Base-by-base conservation (phyloP, 2,113 vertebrate species). In the Chaenocephalus aceratus region DNA sequence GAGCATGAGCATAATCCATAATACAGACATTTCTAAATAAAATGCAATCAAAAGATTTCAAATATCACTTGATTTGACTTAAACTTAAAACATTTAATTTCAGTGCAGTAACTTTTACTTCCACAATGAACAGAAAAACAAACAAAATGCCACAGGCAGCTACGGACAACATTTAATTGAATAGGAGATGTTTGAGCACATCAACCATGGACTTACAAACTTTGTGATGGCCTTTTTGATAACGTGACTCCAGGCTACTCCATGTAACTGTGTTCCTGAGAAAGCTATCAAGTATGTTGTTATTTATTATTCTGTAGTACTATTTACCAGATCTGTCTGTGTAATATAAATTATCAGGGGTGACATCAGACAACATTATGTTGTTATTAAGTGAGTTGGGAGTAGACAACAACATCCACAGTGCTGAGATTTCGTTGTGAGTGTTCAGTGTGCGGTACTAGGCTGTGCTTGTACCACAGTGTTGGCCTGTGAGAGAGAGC, bases 401-500 rank as follows among this genome's bases (percentile, higher is more conserved):
- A 78, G 70, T 46, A 44, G 46, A 83, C 52, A 15, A 54, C 16
- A 75, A 4, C 48, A 41, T 72, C 64, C 14, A 65, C 21, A 73
- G 60, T 18, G 64, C 36, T n/a, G 54, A 72, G 63, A 63, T 57
- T 72, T 62, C 80, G 16, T 49, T 46, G 26, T 57, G 49, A 77
- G 66, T 61, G 66, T 83, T 78, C 36, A 69, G 36, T 52, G 78
- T 23, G 72, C 15, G 12, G 76, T 83, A 36, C 71, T 8, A 68
- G 63, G 75, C 84, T 61, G 84, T 58, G 60, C 69, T 62, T 44
- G 84, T 1, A 79, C 73, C 68, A 48, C 58, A 71, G 79, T 12
- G 44, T 56, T 60, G 77, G 77, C 76, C 64, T 57, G 79, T 60
- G 63, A 82, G 85, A 79, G 80, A n/a, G 73, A 80, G 88, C 82